Evolutionary conservation across 2,797 vertebrate genomes (phyloP).

Genomic region (Bradypodion ventrale): DNA sequence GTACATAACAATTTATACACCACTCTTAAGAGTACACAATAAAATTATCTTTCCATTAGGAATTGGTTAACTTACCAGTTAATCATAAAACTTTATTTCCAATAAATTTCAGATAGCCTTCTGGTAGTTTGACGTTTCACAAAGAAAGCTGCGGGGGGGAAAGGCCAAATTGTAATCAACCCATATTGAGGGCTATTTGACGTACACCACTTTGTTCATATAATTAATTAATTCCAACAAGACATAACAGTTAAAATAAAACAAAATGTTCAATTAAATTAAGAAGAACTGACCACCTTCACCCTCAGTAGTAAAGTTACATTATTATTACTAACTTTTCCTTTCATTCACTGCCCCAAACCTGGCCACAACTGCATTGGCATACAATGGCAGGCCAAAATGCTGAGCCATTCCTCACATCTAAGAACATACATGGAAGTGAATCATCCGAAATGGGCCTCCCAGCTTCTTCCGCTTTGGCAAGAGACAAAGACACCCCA

Average conservation of each 20-base stretch:
- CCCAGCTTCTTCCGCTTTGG: too few relatives aligned
- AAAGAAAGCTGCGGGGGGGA: slow-evolving; percentile 69
- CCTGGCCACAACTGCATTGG: too few relatives aligned
- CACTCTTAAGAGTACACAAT: too few relatives aligned
- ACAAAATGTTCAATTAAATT: neutral
- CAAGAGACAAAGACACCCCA: too few relatives aligned
- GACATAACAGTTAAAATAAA: neutral
- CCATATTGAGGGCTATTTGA: neutral
- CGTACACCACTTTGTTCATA: neutral
- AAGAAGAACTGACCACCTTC: too few relatives aligned
- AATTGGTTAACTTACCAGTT: slow-evolving; percentile 67
- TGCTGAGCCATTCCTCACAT: neutral
- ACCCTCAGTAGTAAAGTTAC: neutral
- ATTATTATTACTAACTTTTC: neutral
- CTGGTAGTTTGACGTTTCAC: slow-evolving; percentile 57
- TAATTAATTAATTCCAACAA: neutral
- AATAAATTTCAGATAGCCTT: slow-evolving; percentile 31
- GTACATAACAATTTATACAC: too few relatives aligned
- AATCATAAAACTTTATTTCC: slow-evolving; percentile 36
- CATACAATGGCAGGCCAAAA: neutral
- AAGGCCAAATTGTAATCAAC: slow-evolving; percentile 15
- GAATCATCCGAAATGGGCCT: too few relatives aligned
- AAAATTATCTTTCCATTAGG: too few relatives aligned
- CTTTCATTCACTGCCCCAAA: neutral
- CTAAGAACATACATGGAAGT: neutral